Evolutionary conservation across 2,113 vertebrate genomes (phyloP).

Genomic region (Embiotoca jacksoni): DNA sequence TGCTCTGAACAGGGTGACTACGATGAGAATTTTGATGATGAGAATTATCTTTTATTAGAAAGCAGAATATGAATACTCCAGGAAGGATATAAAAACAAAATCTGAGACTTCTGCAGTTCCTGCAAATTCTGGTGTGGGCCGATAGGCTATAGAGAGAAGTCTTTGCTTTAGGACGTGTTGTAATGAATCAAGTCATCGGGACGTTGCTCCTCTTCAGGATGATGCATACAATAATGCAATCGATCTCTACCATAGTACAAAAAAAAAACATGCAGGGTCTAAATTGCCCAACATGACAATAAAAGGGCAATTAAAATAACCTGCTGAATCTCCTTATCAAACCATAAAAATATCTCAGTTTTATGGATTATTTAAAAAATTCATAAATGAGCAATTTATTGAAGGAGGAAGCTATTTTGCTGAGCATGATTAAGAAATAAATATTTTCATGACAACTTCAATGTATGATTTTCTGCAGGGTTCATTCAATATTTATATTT

Average conservation of each 20-base stretch:
- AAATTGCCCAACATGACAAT: background rate
- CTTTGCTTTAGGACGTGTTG: slow-evolving; percentile 29
- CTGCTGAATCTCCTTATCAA: background rate
- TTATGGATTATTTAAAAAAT: slow-evolving; percentile 17
- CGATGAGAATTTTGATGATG: too few species aligned
- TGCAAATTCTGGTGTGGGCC: too few species aligned
- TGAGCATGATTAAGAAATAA: background rate
- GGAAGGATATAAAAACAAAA: too few species aligned
- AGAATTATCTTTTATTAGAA: too few species aligned
- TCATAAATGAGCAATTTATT: background rate
- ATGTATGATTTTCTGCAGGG: slow-evolving; percentile 1
- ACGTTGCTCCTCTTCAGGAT: slow-evolving; percentile 20
- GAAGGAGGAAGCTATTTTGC: slow-evolving; percentile 20
- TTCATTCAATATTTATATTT: slow-evolving; percentile 29
- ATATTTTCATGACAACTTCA: background rate
- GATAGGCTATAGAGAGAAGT: slow-evolving; percentile 1
- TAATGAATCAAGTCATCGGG: slow-evolving; percentile 47
- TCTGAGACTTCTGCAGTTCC: too few species aligned
- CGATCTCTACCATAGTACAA: slow-evolving; percentile 1
- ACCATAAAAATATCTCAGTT: background rate
- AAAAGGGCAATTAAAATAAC: background rate
- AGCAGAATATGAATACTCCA: too few species aligned
- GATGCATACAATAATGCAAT: slow-evolving; percentile 13
- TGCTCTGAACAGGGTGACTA: too few species aligned
- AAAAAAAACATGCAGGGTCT: slow-evolving; percentile 17